These are phyloP conservation scores for Graptemys geographica DNA, from an alignment of 2,797 vertebrate genomes.

Conservation along the genomic window DNA sequence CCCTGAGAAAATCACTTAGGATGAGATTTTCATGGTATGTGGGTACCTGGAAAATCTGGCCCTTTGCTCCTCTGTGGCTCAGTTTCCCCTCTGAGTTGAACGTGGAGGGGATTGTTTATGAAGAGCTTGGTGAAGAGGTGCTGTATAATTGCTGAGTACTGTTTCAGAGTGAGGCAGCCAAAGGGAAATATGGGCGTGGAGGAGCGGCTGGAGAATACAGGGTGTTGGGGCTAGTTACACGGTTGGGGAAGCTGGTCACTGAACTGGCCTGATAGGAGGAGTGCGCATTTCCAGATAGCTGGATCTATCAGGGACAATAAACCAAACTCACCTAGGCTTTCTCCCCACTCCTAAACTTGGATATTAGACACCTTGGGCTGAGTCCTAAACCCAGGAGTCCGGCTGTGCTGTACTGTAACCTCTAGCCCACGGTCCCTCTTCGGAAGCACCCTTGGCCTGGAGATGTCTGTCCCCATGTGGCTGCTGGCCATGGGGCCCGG, in stretches of 20 bases:
- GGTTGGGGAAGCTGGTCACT: neutral
- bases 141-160: neutral
- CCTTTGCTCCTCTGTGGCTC: neutral
- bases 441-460: neutral
- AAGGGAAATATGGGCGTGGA: neutral
- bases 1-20: neutral
- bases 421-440: accelerated
- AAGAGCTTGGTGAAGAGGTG: neutral
- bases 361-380: neutral
- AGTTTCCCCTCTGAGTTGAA: neutral
- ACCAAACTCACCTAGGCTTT: neutral
- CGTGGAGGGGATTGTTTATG: too few relatives aligned
- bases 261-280: neutral
- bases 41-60: neutral
- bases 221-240: neutral
- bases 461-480: accelerated
- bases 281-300: accelerated
- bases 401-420: neutral
- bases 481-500: accelerated
- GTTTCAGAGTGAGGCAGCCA: neutral
- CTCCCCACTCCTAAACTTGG: neutral
- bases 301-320: too few relatives aligned
- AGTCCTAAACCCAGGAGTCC: neutral
- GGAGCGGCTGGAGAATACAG: neutral
- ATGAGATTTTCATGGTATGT: neutral